Conservation (phyloP, 1,140 invertebrate species). For the Penaeus chinensis region DNA sequence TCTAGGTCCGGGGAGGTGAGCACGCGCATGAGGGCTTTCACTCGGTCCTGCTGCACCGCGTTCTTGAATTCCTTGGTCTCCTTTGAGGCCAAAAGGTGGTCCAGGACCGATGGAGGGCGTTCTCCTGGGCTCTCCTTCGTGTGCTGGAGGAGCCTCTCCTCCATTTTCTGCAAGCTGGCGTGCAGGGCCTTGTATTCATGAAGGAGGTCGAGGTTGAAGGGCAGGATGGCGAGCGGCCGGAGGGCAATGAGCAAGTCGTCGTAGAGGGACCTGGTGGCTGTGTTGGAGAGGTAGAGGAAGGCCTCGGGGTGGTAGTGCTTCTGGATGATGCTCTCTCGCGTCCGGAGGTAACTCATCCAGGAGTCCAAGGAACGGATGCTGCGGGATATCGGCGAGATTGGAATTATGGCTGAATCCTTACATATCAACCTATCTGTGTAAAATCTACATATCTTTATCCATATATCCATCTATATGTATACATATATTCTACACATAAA, state of each 20-base stretch:
- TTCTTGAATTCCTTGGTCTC: slow-evolving; percentile 67
- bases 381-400: slow-evolving; percentile 63
- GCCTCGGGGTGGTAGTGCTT: slow-evolving; percentile 83
- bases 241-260: slow-evolving; percentile 80
- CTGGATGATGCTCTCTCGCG: slow-evolving; percentile 82
- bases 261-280: slow-evolving; percentile 73
- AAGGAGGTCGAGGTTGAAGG: slow-evolving; percentile 83
- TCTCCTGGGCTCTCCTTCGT: slow-evolving; percentile 70
- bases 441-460: too few relatives aligned
- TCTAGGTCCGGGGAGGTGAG: slow-evolving; percentile 59
- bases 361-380: slow-evolving; percentile 84
- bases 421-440: too few relatives aligned
- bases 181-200: slow-evolving; percentile 83
- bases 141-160: slow-evolving; percentile 64
- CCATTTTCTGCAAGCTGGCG: slow-evolving; percentile 78
- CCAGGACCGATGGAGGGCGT: slow-evolving; percentile 69
- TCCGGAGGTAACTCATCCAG: slow-evolving; percentile 85
- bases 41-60: slow-evolving; percentile 61
- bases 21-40: slow-evolving; percentile 61
- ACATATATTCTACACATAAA: too few relatives aligned
- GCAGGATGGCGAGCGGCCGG: slow-evolving; percentile 80
- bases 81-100: slow-evolving; percentile 72
- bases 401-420: neutral
- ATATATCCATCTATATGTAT: too few relatives aligned
- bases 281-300: slow-evolving; percentile 78